A percentile compares a stretch with the other conserved stretches of the same genome.
These are phyloP conservation scores for Trinectes maculatus DNA, from an alignment of 2,113 vertebrate genomes.

Conservation along the genomic window DNA sequence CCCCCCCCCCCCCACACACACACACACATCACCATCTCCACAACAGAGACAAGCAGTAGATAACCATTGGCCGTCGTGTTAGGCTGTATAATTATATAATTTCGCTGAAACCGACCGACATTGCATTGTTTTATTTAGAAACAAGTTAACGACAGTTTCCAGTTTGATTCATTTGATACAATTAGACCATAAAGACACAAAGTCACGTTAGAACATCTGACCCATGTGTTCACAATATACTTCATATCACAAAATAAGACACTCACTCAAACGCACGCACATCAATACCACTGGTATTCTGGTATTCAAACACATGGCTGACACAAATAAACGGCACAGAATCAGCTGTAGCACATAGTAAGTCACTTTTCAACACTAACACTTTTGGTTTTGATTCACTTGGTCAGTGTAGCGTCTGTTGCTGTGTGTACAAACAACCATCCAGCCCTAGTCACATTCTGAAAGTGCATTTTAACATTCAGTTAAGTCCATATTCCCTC, in stretches of 20 bases:
- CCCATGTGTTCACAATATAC: conserved; percentile 8
- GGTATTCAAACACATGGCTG: conserved; percentile 37
- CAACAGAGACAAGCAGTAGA: too few relatives aligned
- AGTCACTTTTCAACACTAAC: conserved; percentile 19
- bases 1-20: too few relatives aligned
- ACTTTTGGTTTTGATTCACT: conserved; percentile 53
- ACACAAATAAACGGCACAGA: conserved; percentile 50
- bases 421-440: conserved; percentile 21
- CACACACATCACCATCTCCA: too few relatives aligned
- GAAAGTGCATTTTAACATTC: conserved; percentile 75
- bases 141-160: conserved; percentile 49
- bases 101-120: not conserved
- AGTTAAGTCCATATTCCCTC: conserved; percentile 4
- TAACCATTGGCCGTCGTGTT: too few relatives aligned
- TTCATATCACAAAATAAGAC: conserved; percentile 20
- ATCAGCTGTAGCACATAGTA: conserved; percentile 38
- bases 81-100: too few relatives aligned
- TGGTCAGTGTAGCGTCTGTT: not conserved
- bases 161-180: conserved; percentile 49
- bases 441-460: conserved; percentile 34
- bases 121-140: conserved; percentile 71
- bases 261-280: conserved; percentile 33
- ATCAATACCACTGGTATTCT: conserved; percentile 18
- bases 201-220: conserved; percentile 23
- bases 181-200: conserved; percentile 33